Conservation (phyloP, 2,797 vertebrate species). For the Aselliscus stoliczkanus region DNA sequence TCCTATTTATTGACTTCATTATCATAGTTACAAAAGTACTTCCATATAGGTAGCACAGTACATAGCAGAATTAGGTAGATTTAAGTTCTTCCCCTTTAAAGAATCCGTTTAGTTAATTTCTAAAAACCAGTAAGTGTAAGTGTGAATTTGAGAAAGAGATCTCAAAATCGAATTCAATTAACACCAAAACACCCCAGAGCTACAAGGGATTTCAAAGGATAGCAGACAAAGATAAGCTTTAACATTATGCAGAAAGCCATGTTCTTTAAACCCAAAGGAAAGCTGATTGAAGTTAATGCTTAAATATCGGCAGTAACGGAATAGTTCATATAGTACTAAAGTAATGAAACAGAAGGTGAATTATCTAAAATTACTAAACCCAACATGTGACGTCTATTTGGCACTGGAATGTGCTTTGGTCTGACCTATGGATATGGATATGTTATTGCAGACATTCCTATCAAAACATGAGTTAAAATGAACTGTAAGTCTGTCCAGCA, state of each 20-base stretch:
- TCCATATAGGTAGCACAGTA: background rate
- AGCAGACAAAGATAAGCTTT: background rate
- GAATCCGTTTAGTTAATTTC: constrained; percentile 40
- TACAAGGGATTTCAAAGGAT: background rate
- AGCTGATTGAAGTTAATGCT: constrained; percentile 19
- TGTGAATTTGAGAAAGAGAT: background rate
- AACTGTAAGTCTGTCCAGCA: background rate
- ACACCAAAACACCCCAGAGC: background rate
- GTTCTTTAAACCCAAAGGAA: constrained; percentile 5
- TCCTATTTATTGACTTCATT: constrained; percentile 28
- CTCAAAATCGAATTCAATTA: background rate
- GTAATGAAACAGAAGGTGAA: background rate
- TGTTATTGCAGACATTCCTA: background rate
- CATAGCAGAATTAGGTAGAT: constrained; percentile 7
- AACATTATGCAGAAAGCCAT: constrained; percentile 1
- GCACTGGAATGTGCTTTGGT: constrained; percentile 5
- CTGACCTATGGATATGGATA: background rate
- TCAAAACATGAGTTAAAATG: constrained; percentile 13
- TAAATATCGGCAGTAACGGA: constrained; percentile 1
- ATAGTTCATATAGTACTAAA: background rate
- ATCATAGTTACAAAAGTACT: background rate
- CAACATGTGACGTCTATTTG: background rate
- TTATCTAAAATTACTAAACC: background rate
- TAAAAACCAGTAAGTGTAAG: background rate
- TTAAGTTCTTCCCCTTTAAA: constrained; percentile 14